Evolutionary conservation across 2,888 invertebrate species (phyloP), one percentile per base, ranked within the genome.

Genomic region (Sclerodermus sp.): DNA sequence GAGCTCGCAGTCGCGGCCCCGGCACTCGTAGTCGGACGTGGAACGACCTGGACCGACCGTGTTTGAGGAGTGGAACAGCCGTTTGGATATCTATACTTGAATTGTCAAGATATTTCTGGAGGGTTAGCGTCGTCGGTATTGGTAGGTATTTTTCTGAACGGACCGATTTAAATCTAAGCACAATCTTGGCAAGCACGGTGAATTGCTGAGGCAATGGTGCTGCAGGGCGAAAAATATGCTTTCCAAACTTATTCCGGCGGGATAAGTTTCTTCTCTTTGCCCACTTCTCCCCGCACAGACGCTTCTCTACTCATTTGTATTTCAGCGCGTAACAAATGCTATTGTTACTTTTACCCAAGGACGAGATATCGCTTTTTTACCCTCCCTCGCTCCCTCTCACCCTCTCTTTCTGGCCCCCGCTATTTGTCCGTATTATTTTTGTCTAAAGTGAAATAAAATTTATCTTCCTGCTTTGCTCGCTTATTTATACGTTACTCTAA

Each of bases 111-210:
- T 52, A 52, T 52, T 52, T 52, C 48, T 32, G 39, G 39, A 45
- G 41, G 37, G 34, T 34, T 14, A 13, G 14, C 34, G 34, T 23
- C n/a, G 4, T 23, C n/a, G 4, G 34, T 12, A 34, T 34, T 9
- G 18, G 30, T 12, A 45, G 15, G 43, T 44, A 53, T 45, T 51
- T 53, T 50, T 51, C 50, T 43, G 42, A 53, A 53, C 45, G 44
- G 47, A 45, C 50, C 42, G 41, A 51, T 50, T 53, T 47, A 44
- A 50, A 51, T 53, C 47, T 32, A 53, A 53, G 36, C 49, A 41
- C 46, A 43, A 47, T 48, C 46, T 62, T 62, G 62, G 62, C 63
- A 62, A 55, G 55, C 53, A 12, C 40, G 39, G 23, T 5, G 23
- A 23, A 23, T 23, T 8, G 23, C 23, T 23, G 23, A 23, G 23